A percentile compares a stretch with the other conserved stretches of the same genome.
Conservation (phyloP, 1,140 invertebrate species). For the Portunus trituberculatus region DNA sequence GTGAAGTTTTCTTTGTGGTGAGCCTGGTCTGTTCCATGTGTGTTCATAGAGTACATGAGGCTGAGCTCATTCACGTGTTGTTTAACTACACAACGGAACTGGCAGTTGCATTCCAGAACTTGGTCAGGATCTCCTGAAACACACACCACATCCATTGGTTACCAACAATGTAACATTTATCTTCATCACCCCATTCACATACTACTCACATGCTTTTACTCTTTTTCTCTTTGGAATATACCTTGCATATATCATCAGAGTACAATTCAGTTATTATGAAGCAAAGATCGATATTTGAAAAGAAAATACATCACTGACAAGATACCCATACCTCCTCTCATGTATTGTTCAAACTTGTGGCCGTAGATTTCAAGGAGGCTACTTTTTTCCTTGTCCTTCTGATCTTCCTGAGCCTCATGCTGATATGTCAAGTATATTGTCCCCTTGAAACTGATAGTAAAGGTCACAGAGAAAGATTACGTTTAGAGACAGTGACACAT, state of each 20-base stretch:
- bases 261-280: too few species aligned
- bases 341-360: not conserved
- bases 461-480: not conserved
- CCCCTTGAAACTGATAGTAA: not conserved
- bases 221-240: too few species aligned
- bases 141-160: too few species aligned
- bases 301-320: not conserved
- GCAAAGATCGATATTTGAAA: too few species aligned
- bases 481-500: too few species aligned
- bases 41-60: not conserved
- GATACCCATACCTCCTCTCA: not conserved
- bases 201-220: too few species aligned
- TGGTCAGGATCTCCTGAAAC: not conserved
- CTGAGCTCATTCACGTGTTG: not conserved
- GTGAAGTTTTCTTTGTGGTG: not conserved
- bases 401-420: not conserved
- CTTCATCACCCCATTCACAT: too few species aligned
- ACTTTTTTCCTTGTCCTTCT: not conserved
- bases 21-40: not conserved
- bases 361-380: not conserved
- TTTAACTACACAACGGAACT: conserved; percentile 9
- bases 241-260: too few species aligned
- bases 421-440: not conserved
- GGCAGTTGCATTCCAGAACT: not conserved
- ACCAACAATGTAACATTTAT: too few species aligned